These are phyloP conservation scores for Dasysyrphus albostriatus DNA, from an alignment of 2,888 invertebrate species.

Conservation along the genomic window DNA sequence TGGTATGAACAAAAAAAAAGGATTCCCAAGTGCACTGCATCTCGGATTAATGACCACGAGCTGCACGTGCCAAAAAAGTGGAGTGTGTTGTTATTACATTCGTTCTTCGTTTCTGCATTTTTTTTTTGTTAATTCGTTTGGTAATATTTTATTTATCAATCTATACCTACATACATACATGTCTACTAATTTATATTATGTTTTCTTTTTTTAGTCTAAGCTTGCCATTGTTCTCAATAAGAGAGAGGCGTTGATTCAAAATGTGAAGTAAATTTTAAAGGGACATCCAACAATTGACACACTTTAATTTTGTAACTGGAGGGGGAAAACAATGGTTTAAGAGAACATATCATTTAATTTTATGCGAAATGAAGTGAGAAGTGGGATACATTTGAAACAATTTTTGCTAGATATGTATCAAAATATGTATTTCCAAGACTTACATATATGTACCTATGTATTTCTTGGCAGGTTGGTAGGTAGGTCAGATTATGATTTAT, in stretches of 20 bases:
- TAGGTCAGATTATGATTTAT: no score
- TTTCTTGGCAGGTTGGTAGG: no score
- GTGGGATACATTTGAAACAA: no score
- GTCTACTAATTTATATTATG: background rate
- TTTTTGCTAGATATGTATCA: background rate
- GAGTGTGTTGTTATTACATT: constrained; percentile 32
- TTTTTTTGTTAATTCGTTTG: background rate
- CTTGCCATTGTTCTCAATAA: background rate
- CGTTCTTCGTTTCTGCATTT: constrained; percentile 15
- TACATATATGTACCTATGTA: no score
- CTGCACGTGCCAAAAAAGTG: constrained; percentile 68
- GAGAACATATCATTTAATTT: background rate
- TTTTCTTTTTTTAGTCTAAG: constrained; percentile 3
- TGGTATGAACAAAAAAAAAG: constrained; percentile 16
- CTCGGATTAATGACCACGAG: constrained; percentile 65
- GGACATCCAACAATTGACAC: constrained; percentile 20
- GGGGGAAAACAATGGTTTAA: background rate
- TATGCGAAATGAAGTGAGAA: no score
- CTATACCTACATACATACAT: background rate
- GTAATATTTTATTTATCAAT: background rate
- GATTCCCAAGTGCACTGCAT: constrained; percentile 48
- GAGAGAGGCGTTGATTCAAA: constrained; percentile 3
- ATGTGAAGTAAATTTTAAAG: constrained; percentile 2
- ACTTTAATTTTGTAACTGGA: constrained; percentile 3
- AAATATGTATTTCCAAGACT: no score